phyloP scores from a whole-genome alignment of 2,888 invertebrate genomes.

The Mellilla xanthometata region DNA sequence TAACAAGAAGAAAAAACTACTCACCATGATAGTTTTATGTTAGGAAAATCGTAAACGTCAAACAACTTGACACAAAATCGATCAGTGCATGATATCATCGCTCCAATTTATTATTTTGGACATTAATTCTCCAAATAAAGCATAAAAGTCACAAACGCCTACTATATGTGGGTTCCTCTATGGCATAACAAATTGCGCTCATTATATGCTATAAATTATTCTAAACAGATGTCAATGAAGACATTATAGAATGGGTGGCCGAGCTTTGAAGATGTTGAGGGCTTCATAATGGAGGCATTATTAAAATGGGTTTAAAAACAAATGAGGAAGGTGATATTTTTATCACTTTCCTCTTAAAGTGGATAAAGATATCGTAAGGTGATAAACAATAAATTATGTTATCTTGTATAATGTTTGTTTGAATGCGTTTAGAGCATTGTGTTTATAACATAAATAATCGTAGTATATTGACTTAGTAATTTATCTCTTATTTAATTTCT shows the following conservation, averaged over 20 bases:
- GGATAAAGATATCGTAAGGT: no score
- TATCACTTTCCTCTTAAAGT: no score
- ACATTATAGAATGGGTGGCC: constrained; percentile 27
- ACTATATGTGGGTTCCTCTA: constrained; percentile 11
- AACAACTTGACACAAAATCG: neutral
- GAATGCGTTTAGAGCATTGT: no score
- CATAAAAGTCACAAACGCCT: constrained; percentile 20
- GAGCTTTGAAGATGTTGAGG: neutral
- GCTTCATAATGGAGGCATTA: neutral
- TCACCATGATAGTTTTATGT: no score
- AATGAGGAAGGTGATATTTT: no score
- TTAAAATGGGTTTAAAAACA: no score
- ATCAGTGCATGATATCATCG: constrained; percentile 14
- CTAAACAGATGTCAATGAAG: constrained; percentile 29
- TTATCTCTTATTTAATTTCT: no score
- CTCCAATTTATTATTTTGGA: constrained; percentile 7
- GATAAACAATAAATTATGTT: no score
- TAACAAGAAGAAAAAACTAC: no score
- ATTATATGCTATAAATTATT: constrained; percentile 30
- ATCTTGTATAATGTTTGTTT: no score
- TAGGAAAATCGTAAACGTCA: constrained; percentile 3
- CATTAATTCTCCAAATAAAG: constrained; percentile 22
- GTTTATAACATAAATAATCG: no score
- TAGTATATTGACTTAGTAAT: no score
- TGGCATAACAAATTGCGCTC: constrained; percentile 25